These are phyloP conservation scores for Anseranas semipalmata DNA, from an alignment of 2,113 vertebrate species.

Conservation along the genomic window DNA sequence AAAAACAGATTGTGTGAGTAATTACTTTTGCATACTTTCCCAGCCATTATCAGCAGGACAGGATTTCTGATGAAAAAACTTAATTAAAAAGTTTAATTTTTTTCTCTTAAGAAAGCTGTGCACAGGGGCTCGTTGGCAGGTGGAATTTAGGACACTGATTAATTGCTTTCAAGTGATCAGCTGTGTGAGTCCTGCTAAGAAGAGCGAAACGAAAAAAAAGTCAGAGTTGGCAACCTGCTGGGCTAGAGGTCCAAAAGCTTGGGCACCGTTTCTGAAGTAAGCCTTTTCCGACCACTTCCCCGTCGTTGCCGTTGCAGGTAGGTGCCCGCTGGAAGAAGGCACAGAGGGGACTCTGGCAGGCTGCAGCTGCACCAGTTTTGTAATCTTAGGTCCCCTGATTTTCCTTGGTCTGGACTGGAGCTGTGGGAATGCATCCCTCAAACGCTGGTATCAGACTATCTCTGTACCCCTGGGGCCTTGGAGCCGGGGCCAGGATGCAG, in stretches of 20 bases:
- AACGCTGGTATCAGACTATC: neutral
- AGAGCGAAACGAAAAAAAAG: neutral
- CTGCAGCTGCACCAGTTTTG: neutral
- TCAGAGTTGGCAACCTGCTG: neutral
- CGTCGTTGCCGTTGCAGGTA: neutral
- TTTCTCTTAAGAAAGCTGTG: conserved; percentile 61
- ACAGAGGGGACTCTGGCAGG: accelerated
- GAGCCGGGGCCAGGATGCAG: neutral
- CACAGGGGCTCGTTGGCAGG: conserved; percentile 18
- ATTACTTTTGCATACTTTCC: conserved; percentile 77
- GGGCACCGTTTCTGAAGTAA: neutral
- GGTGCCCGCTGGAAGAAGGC: neutral
- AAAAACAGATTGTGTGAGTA: conserved; percentile 76
- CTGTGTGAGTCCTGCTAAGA: neutral
- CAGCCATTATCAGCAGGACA: conserved; percentile 73
- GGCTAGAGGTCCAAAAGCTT: neutral
- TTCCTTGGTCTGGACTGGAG: neutral
- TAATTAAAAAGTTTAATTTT: conserved; percentile 77
- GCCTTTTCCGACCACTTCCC: neutral
- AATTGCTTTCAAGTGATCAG: conserved; percentile 65
- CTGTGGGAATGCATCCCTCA: neutral
- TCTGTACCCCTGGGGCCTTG: neutral
- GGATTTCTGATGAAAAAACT: conserved; percentile 74
- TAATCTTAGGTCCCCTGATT: neutral
- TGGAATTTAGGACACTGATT: conserved; percentile 70